A percentile compares a stretch with the other conserved stretches of the same genome.
Evolutionary conservation across 30 jellyfish, hydroid and myxozoan genomes (phyloP).

Genomic region (Clytia hemisphaerica): DNA sequence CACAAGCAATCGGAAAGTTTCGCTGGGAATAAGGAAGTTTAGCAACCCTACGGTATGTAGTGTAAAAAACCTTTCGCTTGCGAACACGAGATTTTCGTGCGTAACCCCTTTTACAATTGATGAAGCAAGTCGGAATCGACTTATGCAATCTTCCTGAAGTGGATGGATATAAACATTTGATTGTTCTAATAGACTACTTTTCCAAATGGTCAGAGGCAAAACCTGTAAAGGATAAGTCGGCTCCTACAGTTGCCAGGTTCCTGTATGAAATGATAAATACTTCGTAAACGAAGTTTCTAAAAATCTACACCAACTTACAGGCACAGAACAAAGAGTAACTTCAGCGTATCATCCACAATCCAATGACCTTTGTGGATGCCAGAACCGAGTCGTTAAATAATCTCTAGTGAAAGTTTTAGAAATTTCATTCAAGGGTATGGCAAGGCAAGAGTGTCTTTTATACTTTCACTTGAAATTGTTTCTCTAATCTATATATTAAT

Average conservation of each 20-base stretch:
- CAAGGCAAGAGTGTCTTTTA: too few relatives aligned
- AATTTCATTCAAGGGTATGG: too few relatives aligned
- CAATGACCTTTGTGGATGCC: conserved; percentile 17
- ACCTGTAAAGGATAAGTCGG: conserved; percentile 16
- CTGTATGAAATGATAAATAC: too few relatives aligned
- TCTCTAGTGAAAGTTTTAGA: conserved; percentile 3
- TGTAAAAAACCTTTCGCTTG: too few relatives aligned
- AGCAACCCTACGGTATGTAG: too few relatives aligned
- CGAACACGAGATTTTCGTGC: too few relatives aligned
- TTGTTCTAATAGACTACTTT: conserved; percentile 22
- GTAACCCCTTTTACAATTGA: too few relatives aligned
- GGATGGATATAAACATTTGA: conserved; percentile 21
- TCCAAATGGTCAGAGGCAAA: conserved; percentile 44
- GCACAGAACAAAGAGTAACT: conserved; percentile 10
- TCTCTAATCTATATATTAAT: too few relatives aligned
- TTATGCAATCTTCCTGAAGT: conserved; percentile 31
- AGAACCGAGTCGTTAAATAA: conserved; percentile 22
- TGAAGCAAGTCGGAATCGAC: conserved; percentile 21
- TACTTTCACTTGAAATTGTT: too few relatives aligned
- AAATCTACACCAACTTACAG: conserved; percentile 7
- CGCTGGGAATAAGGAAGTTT: too few relatives aligned
- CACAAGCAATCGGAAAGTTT: too few relatives aligned
- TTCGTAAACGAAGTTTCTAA: conserved; percentile 9
- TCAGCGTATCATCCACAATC: conserved; percentile 17
- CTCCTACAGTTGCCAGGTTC: conserved; percentile 30